Base-by-base conservation (phyloP, 2,113 vertebrate species). In the Numida meleagris region DNA sequence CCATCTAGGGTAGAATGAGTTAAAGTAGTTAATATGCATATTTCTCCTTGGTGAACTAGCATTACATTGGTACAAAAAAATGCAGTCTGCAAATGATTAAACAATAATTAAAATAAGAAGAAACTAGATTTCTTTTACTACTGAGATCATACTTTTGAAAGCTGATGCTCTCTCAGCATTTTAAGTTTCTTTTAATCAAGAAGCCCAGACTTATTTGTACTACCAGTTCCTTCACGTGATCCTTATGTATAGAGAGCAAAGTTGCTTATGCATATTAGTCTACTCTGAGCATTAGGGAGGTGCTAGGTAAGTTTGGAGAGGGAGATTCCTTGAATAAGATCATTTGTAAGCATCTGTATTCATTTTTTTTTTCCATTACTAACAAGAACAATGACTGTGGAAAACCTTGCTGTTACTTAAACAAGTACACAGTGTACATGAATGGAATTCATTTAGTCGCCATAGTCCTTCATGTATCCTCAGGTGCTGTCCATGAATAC, bases 61-160 rank as follows among this genome's bases (percentile, higher is more conserved):
- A 83, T 96, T 96, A 91, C 94, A 80, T 46, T 91, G 78, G 67
- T 81, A 94, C 82, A 82, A 59, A 93, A 96, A 96, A 86, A 86
- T 72, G 74, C 38, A 77, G 42, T 71, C 88, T 96, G 91, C 61
- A 96, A 97, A 95, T 96, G 94, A 97, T 97, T 96, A 96, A 94
- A 78, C 62, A 58, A 62, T 73, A 95, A 92, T 91, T 93, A 90
- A 95, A 94, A 73, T 86, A 96, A 85, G 86, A 91, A 85, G 79
- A 67, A 93, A 25, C 50, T 75, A 70, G 82, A 36, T 95, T 94
- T 92, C 31, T 94, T 80, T 84, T 91, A 85, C 71, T 87, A 82
- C 42, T 75, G 31, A 50, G 50, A 12, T 90, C 48, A 82, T 89
- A 84, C 91, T 93, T 92, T 59, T 87, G 94, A 95, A 96, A 92